Base-by-base conservation (phyloP, 2,797 vertebrate genomes). In the Taeniopygia guttata region DNA sequence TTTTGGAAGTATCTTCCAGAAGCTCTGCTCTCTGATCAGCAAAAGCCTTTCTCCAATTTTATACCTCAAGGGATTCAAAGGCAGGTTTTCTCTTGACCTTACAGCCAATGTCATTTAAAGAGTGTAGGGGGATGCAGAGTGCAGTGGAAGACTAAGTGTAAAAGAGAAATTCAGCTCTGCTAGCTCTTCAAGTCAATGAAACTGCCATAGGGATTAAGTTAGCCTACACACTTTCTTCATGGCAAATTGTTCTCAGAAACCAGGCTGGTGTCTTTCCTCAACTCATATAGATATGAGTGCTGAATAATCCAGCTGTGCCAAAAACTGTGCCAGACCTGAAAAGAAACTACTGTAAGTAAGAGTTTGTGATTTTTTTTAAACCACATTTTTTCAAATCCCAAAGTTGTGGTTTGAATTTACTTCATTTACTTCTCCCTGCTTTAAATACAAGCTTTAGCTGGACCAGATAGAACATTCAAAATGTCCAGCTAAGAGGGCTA, bases 281-380 rank as follows among this genome's bases (percentile, higher is more conserved):
- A 11, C 8, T 72, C 20, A n/a, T 13, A 13, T 1, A 45, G 38
- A 64, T 20, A 48, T 0, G 1, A 9, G 2, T 78, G 73, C 36
- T 73, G 70, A 69, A 78, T 48, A 79, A 81, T 81, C 15, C 32
- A 64, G 10, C n/a, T n/a, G n/a, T n/a, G n/a, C n/a, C n/a, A 30
- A 43, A 84, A 85, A 18, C 2, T 56, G 16, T 83, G 34, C 45
- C 38, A 64, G 64, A 60, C 38, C 38, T 46, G 55, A 84, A 87
- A 52, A 70, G 76, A 87, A 16, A 32, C 42, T 34, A 60, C 30
- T 29, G 30, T 32, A 84, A 62, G 12, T 34, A 76, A 74, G 5
- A 14, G 6, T 52, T 55, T 9, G 26, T 23, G 45, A 12, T 23
- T 69, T 82, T 85, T 90, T n/a, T 73, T 19, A 85, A 91, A 67